Evolutionary conservation across 2,797 vertebrate species (phyloP), one percentile per base, ranked within the genome.

Genomic region (Sebastes aleutianus): DNA sequence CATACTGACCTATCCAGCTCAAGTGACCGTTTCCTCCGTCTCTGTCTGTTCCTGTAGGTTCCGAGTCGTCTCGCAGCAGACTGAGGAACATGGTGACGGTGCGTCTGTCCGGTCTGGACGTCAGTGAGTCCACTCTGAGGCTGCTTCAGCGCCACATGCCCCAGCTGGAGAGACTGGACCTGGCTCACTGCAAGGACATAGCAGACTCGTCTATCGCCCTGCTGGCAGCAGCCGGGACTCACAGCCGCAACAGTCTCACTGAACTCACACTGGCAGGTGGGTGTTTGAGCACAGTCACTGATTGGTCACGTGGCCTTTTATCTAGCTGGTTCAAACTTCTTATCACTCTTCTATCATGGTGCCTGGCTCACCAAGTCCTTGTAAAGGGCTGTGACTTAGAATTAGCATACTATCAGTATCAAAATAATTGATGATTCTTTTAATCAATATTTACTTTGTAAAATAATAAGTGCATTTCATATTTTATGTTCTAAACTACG

Each of bases 111-210:
- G 98, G 98, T 32, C 94, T 99, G 93, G 98, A 99, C 74, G 92
- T 99, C 85, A 96, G 96, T 0, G 98, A 99, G 3, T 96, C 97
- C 57, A 97, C 97, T 0, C 94, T 99, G 90, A 96, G 97, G 71
- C 94, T 99, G 75, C 96, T 99, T 83, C 97, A 99, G 88, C 96
- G 97, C 78, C 97, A 99, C 89, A 97, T 98, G 97, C 97, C 97
- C 63, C 96, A 96, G 89, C 96, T 99, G 87, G 96, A 97, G 88
- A 95, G 95, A 67, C 96, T 99, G 59, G 98, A 99, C 93, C 95
- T 99, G 86, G 96, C 97, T 76, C 97, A 99, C 95, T 99, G 98
- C 94, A 97, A 94, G 82, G 94, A 96, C 88, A 87, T 99, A 54
- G 96, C 95, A 0, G 98, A 99, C 90, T 96, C 98, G 73, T 98